phyloP scores from a whole-genome alignment of 2,888 invertebrate genomes.

The Caenorhabditis panamensis region DNA sequence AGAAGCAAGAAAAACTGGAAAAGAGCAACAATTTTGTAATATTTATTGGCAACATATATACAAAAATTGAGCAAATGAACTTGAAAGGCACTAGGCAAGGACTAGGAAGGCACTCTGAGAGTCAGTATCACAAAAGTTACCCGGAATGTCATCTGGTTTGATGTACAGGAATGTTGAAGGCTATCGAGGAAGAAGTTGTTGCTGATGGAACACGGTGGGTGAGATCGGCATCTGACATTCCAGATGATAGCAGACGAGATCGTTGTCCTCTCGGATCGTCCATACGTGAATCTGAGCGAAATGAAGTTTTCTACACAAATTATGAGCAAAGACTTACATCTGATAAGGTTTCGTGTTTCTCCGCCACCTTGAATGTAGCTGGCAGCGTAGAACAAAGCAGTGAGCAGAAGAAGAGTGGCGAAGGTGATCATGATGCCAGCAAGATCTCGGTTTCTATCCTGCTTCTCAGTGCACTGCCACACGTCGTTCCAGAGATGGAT shows the following conservation, averaged over 20 bases:
- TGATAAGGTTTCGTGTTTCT: slow-evolving; percentile 69
- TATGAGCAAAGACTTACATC: slow-evolving; percentile 71
- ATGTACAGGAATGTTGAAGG: slow-evolving; percentile 30
- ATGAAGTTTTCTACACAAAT: neutral
- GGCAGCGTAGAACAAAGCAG: slow-evolving; percentile 77
- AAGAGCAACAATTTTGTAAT: slow-evolving; percentile 2
- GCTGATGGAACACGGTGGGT: slow-evolving; percentile 2
- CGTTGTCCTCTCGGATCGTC: slow-evolving; percentile 70
- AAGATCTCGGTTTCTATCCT: slow-evolving; percentile 58
- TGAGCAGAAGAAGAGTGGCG: slow-evolving; percentile 69
- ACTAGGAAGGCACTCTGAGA: neutral
- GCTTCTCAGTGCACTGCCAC: slow-evolving; percentile 75
- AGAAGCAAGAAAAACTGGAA: neutral
- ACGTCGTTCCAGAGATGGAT: slow-evolving; percentile 79
- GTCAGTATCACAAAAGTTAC: neutral
- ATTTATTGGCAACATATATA: slow-evolving; percentile 16
- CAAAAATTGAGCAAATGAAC: neutral
- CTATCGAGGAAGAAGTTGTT: slow-evolving; percentile 7
- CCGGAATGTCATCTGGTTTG: slow-evolving; percentile 33
- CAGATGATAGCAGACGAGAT: slow-evolving; percentile 72
- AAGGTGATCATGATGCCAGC: slow-evolving; percentile 67
- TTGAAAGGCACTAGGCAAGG: neutral
- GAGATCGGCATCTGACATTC: slow-evolving; percentile 51
- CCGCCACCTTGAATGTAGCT: slow-evolving; percentile 79
- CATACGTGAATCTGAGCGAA: slow-evolving; percentile 74